A percentile compares a stretch with the other conserved stretches of the same genome.
These are phyloP conservation scores for Anastrepha ludens DNA, from an alignment of 1,140 invertebrate genomes.

Conservation along the genomic window DNA sequence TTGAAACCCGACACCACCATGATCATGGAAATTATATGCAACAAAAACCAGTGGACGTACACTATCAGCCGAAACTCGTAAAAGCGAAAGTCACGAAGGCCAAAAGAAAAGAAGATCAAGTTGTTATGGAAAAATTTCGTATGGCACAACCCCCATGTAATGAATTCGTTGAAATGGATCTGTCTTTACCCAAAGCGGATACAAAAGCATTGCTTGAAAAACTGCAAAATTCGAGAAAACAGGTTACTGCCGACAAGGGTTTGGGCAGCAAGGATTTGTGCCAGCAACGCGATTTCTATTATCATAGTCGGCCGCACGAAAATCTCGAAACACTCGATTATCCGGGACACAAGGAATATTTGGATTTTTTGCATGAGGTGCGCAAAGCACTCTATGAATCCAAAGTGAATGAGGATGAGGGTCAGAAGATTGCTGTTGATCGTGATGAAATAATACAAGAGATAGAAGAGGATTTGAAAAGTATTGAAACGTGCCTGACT, in stretches of 20 bases:
- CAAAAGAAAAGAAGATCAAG: slow-evolving; percentile 54
- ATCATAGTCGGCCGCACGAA: slow-evolving; percentile 64
- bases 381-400: slow-evolving; percentile 63
- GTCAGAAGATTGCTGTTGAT: slow-evolving; percentile 65
- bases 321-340: slow-evolving; percentile 63
- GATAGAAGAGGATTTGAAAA: slow-evolving; percentile 68
- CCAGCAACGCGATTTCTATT: slow-evolving; percentile 63
- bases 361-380: slow-evolving; percentile 65
- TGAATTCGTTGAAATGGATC: slow-evolving; percentile 61
- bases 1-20: slow-evolving; percentile 70
- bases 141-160: slow-evolving; percentile 66
- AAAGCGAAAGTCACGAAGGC: slow-evolving; percentile 61
- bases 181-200: slow-evolving; percentile 63
- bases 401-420: slow-evolving; percentile 62
- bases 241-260: slow-evolving; percentile 16
- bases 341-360: slow-evolving; percentile 64
- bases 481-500: slow-evolving; percentile 68
- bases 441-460: slow-evolving; percentile 62
- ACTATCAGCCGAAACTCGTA: slow-evolving; percentile 67
- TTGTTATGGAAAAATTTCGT: slow-evolving; percentile 61
- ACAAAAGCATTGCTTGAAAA: slow-evolving; percentile 63
- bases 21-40: slow-evolving; percentile 69
- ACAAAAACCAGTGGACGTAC: slow-evolving; percentile 66
- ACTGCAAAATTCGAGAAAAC: slow-evolving; percentile 58
- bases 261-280: slow-evolving; percentile 60